A percentile compares a stretch with the other conserved stretches of the same genome.
These are phyloP conservation scores for Fulmarus glacialis DNA, from an alignment of 2,113 vertebrate genomes.

Conservation along the genomic window DNA sequence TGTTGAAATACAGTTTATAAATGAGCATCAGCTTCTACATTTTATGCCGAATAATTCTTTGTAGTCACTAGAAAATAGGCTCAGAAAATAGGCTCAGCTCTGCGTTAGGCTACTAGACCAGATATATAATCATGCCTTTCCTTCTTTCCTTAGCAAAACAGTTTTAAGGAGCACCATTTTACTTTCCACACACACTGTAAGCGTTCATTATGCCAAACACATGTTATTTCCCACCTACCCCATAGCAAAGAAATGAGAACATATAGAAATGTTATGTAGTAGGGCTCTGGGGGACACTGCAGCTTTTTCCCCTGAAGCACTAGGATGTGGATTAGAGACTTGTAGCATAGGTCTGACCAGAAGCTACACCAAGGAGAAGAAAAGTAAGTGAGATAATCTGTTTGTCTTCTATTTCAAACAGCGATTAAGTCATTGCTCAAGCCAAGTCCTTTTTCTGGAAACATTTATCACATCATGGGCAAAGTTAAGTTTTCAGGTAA, in stretches of 20 bases:
- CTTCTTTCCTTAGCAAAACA: not conserved
- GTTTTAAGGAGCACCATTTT: constrained; percentile 1
- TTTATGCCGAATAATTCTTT: not conserved
- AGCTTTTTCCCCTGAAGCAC: not conserved
- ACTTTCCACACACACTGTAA: not conserved
- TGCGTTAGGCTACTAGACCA: not conserved
- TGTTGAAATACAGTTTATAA: not conserved
- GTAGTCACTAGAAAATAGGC: not conserved
- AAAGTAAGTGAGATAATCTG: not conserved
- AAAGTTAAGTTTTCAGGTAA: constrained; percentile 93
- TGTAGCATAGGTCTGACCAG: not conserved
- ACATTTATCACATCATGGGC: constrained; percentile 92
- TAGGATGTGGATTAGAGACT: not conserved
- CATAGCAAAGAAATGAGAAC: not conserved
- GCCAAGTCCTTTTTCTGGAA: constrained; percentile 87
- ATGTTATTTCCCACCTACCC: not conserved
- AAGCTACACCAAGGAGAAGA: not conserved
- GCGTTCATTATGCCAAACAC: not conserved
- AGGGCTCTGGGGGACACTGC: not conserved
- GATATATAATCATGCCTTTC: not conserved
- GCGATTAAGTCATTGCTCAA: constrained; percentile 87
- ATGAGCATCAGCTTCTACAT: not conserved
- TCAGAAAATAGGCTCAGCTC: not conserved
- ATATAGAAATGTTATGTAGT: not conserved
- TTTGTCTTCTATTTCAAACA: constrained; percentile 67